Percentiles rank a stretch among this genome's conserved stretches.
These are phyloP conservation scores for Eremophila alpestris DNA, from an alignment of 2,797 vertebrate species.

Conservation along the genomic window DNA sequence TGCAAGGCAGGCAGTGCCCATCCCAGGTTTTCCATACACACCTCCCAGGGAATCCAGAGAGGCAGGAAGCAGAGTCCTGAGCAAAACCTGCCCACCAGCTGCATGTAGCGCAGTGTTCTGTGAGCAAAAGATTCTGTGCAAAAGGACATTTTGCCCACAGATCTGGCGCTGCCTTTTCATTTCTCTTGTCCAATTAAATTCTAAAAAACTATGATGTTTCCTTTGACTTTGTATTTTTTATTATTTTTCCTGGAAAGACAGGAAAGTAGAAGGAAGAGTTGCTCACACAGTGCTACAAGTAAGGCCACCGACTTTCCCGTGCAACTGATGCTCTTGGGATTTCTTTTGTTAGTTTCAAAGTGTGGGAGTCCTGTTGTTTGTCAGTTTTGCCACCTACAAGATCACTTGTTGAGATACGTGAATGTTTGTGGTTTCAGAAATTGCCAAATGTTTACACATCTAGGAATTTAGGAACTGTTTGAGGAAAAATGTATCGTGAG, in stretches of 20 bases:
- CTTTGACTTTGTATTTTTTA: neutral
- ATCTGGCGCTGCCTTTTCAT: neutral
- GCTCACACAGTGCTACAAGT: neutral
- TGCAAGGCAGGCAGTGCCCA: neutral
- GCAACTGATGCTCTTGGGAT: neutral
- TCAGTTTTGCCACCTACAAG: slow-evolving; percentile 15
- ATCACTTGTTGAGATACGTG: neutral
- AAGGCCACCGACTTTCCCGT: neutral
- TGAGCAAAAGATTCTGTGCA: neutral
- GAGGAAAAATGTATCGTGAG: neutral
- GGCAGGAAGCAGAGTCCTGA: neutral
- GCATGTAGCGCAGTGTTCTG: neutral
- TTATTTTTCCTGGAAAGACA: neutral
- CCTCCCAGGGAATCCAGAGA: neutral
- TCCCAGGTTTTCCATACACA: neutral
- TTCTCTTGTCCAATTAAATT: neutral
- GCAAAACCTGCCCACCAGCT: neutral
- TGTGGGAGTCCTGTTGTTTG: neutral
- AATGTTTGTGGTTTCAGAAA: slow-evolving; percentile 20
- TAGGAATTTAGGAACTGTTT: neutral
- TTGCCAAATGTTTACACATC: neutral
- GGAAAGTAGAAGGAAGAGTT: neutral
- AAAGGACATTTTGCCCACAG: neutral
- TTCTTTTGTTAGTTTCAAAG: neutral
- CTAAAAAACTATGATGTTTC: neutral